Evolutionary conservation across 1,140 invertebrate species (phyloP), one percentile per base, ranked within the genome.

Genomic region (Calephelis nemesis): DNA sequence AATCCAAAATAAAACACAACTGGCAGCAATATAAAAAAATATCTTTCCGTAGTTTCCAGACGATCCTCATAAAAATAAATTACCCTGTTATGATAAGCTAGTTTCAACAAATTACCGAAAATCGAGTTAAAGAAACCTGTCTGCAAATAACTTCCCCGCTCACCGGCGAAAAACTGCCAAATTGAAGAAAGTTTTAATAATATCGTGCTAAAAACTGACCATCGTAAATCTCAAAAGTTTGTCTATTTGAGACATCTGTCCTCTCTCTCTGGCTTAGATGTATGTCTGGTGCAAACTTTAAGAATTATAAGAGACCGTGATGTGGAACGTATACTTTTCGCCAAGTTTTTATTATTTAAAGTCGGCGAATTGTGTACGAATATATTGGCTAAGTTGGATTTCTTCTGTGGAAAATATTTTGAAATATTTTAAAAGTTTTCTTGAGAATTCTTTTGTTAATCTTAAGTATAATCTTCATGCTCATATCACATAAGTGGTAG

Each of bases 141-240:
- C 58, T 30, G 7, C 58, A 11, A 19, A 50, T 52, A 65, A 50
- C 63, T 65, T 9, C 47, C 7, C 52, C 54, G 54, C 54, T 58
- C 54, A 45, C 52, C 42, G 15, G 52, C 40, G 50, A 66, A 66
- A 54, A 66, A 58, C 65, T 54, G 49, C 65, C 65, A 58, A 67
- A 67, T 60, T 54, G 50, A 19, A 47, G 50, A 47, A 67, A 67
- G 65, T 67, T 67, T 67, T 67, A 67, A 67, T 67, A 67, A 60
- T 39, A 58, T 68, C 39, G 50, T 19, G 67, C 63, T 68, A 68
- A 72, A 68, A 68, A 68, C 62, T 65, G 70, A 65, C 54, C 70
- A 65, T 68, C 70, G 70, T 68, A 72, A 68, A 72, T 72, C 66
- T 68, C n/a, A 39, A 70, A 72, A 72, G 66, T 72, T 72, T 54